Evolutionary conservation across 2,888 invertebrate species (phyloP), one percentile per base, ranked within the genome.

Genomic region (Lasius platythorax): DNA sequence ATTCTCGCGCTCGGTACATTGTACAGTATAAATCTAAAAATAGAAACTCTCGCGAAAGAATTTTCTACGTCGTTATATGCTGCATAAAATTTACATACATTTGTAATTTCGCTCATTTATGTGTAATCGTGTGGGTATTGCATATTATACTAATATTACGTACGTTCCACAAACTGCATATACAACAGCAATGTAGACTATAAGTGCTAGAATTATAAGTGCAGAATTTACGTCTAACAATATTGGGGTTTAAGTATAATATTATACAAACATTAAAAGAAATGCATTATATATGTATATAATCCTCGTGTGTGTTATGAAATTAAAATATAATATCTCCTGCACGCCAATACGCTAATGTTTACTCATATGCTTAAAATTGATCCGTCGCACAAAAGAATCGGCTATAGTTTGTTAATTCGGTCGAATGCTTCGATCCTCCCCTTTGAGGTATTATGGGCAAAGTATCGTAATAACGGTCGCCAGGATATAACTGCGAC

Each of bases 401-500:
- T 56, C 18, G 40, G 40, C 18, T 64, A 33, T n/a, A 33, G 23
- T 72, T 66, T 67, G 68, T 82, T 89, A 87, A 89, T 87, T 85
- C 82, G 73, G 53, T 40, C 76, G 66, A 83, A 83, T 74, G 73
- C 50, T 61, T 9, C 56, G n/a, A 46, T 78, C 73, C 64, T 43
- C 76, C 40, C 74, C 53, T 84, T 83, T 82, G 83, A 75, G 73
- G 85, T 89, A 86, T 89, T 87, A 82, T 46, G 85, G 82, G 66
- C 37, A 73, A 72, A 81, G 66, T 87, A 87, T 85, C 85, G 90
- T 88, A 87, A 87, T 90, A 88, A 91, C 89, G 90, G 88, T 78
- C 87, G 86, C 81, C 85, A 58, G 90, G 87, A 91, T 91, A 92
- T 88, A 88, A 90, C 91, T 90, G 90, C 87, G 88, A 88, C 88